Percentiles rank a stretch among this genome's conserved stretches.
Evolutionary conservation across 2,797 vertebrate species (phyloP).

Genomic region (Tragelaphus eurycerus): DNA sequence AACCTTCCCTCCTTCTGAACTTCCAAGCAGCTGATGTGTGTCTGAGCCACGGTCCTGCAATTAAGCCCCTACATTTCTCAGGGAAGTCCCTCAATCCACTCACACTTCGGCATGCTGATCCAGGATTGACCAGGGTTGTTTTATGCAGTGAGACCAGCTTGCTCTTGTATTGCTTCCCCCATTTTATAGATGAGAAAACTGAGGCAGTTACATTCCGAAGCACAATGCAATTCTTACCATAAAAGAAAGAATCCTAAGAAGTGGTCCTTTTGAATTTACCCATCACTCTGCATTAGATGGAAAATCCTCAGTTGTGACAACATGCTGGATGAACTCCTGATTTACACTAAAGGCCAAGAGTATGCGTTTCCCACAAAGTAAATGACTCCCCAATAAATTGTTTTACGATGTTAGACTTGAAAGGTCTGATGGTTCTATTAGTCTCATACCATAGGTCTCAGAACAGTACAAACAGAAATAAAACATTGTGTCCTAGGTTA

Average conservation of each 20-base stretch:
- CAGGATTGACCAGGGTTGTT: background rate
- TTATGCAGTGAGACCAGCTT: background rate
- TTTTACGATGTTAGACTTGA: conserved; percentile 47
- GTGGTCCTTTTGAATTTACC: background rate
- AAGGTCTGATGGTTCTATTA: conserved; percentile 59
- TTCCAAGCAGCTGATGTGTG: background rate
- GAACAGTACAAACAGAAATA: background rate
- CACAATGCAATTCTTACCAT: background rate
- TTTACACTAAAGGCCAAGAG: conserved; percentile 26
- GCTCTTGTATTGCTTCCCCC: background rate
- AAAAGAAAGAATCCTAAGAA: background rate
- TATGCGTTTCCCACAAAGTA: conserved; percentile 19
- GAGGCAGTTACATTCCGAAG: background rate
- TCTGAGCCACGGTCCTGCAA: background rate
- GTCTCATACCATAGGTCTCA: conserved; percentile 40
- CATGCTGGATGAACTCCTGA: background rate
- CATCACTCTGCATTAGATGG: background rate
- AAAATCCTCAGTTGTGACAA: conserved; percentile 23
- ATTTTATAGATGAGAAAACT: conserved; percentile 19
- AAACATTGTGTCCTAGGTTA: background rate
- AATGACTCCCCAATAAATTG: conserved; percentile 47
- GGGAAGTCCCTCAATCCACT: background rate
- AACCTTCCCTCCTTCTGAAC: background rate
- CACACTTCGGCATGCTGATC: background rate
- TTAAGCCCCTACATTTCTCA: background rate